phyloP scores from a whole-genome alignment of 35 echinoderm and acorn worm genomes.

The Heliocidaris tuberculata region DNA sequence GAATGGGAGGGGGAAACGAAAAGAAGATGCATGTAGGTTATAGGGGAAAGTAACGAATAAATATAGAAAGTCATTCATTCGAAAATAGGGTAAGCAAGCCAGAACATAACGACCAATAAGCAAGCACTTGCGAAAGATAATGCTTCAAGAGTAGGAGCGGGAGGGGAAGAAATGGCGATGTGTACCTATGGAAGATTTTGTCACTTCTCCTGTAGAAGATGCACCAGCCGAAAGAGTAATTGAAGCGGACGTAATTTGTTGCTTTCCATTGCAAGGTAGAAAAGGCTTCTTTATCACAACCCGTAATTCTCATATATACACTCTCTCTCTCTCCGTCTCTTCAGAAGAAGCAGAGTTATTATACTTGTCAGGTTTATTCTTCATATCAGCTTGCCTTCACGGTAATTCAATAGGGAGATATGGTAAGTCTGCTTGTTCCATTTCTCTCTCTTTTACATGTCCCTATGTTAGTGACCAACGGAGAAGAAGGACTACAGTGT shows the following conservation, averaged over 20 bases:
- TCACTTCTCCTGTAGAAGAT: neutral
- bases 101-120: neutral
- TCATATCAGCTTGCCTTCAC: neutral
- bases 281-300: neutral
- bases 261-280: neutral
- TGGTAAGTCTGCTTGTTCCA: neutral
- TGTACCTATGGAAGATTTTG: neutral
- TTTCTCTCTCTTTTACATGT: neutral
- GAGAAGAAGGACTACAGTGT: neutral
- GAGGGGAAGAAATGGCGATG: neutral
- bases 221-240: neutral
- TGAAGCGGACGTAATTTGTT: slow-evolving; percentile 2
- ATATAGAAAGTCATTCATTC: neutral
- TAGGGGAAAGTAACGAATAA: too few species aligned
- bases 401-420: neutral
- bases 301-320: neutral
- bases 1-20: too few species aligned
- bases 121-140: neutral
- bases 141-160: neutral
- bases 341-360: neutral
- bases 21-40: too few species aligned
- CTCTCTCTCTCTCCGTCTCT: neutral
- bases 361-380: slow-evolving; percentile 2
- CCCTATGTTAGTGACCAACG: neutral
- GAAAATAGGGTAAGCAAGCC: neutral